A percentile compares a stretch with the other conserved stretches of the same genome.
Conservation (phyloP, 2,888 invertebrate genomes). For the Drosophila barbarae region DNA sequence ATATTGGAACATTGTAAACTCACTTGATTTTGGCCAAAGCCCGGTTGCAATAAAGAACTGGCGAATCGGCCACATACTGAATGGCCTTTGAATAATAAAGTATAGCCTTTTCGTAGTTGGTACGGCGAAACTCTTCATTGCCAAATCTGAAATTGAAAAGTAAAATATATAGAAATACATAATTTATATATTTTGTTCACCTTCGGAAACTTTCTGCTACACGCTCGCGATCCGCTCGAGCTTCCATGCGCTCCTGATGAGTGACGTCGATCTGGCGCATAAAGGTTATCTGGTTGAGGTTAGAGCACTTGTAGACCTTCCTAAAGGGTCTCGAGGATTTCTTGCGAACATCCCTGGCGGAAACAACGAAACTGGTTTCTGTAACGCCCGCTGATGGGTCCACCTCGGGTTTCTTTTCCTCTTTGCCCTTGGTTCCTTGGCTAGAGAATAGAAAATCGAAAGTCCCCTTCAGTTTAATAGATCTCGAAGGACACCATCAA, state of each 20-base stretch:
- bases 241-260: background rate
- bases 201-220: constrained; percentile 50
- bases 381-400: constrained; percentile 28
- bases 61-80: constrained; percentile 43
- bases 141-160: constrained; percentile 34
- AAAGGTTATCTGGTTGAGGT: constrained; percentile 36
- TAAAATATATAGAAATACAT: background rate
- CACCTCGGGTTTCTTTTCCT: constrained; percentile 28
- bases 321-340: background rate
- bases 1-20: background rate
- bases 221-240: constrained; percentile 27
- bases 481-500: background rate
- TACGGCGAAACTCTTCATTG: constrained; percentile 47
- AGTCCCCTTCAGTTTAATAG: background rate
- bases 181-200: constrained; percentile 16
- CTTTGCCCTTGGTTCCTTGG: constrained; percentile 26
- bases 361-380: constrained; percentile 28
- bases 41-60: constrained; percentile 48
- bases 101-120: constrained; percentile 46
- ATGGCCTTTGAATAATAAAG: constrained; percentile 41
- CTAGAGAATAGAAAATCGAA: background rate
- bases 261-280: constrained; percentile 48
- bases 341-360: background rate
- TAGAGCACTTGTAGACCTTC: background rate
- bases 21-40: constrained; percentile 47